These are phyloP conservation scores for Plemyria rubiginata DNA, from an alignment of 2,888 invertebrate genomes.

Conservation along the genomic window DNA sequence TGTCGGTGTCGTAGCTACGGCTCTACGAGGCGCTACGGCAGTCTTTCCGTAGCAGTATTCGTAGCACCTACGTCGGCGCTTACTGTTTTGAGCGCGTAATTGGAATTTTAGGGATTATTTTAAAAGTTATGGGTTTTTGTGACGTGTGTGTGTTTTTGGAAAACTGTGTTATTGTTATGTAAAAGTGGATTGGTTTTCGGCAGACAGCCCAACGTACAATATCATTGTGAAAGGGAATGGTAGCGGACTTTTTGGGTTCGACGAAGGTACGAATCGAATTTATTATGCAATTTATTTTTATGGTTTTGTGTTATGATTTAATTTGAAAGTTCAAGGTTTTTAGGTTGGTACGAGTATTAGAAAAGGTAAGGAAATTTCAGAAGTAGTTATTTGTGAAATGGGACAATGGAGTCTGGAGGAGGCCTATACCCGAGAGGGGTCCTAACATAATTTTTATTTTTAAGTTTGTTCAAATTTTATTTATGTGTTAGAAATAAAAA, in stretches of 20 bases:
- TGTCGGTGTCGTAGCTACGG: conserved; percentile 53
- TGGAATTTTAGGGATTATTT: conserved; percentile 17
- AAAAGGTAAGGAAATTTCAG: background rate
- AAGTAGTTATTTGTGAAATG: background rate
- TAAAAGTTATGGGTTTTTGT: conserved; percentile 37
- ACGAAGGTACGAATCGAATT: conserved; percentile 65
- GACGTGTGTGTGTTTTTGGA: conserved; percentile 53
- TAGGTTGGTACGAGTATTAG: background rate
- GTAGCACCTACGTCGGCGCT: conserved; percentile 67
- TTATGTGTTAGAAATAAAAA: too few species aligned
- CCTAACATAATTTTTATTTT: too few species aligned
- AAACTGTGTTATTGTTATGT: conserved; percentile 68
- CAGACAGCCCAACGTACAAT: conserved; percentile 78
- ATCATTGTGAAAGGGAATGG: conserved; percentile 81
- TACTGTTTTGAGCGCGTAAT: conserved; percentile 37
- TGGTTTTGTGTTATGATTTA: conserved; percentile 2
- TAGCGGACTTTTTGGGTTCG: conserved; percentile 70
- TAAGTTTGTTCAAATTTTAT: too few species aligned
- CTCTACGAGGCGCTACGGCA: conserved; percentile 60
- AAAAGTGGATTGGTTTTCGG: conserved; percentile 81
- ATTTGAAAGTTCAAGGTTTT: background rate
- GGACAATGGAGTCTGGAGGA: too few species aligned
- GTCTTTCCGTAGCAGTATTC: conserved; percentile 64
- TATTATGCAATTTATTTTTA: conserved; percentile 22
- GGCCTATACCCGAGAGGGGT: too few species aligned